Percentiles rank a stretch among this genome's conserved stretches.
These are phyloP conservation scores for Drymodes brunneopygia DNA, from an alignment of 2,113 vertebrate genomes.

Conservation along the genomic window DNA sequence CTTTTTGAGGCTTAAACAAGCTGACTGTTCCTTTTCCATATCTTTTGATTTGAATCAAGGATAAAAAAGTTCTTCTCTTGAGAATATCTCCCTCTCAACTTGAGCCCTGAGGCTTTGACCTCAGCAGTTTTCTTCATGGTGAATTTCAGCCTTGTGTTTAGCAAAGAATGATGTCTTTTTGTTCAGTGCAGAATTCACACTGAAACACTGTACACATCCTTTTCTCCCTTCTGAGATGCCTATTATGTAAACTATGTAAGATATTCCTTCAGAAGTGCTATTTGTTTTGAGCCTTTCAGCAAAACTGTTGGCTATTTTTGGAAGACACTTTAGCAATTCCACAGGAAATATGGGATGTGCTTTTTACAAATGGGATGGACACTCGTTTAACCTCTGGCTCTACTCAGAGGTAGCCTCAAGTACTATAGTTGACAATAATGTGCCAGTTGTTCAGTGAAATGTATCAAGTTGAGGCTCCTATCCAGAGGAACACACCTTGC, in stretches of 20 bases:
- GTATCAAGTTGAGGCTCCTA: background rate
- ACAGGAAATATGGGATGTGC: background rate
- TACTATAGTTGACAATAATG: background rate
- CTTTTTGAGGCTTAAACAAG: background rate
- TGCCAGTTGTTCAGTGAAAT: background rate
- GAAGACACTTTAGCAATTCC: background rate
- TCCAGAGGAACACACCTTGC: background rate
- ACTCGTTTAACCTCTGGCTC: background rate
- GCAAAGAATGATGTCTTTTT: constrained; percentile 48
- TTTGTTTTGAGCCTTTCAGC: constrained; percentile 33
- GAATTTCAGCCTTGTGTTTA: constrained; percentile 58
- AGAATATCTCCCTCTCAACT: background rate
- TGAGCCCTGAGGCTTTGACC: background rate
- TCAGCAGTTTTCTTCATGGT: constrained; percentile 8
- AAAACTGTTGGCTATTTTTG: constrained; percentile 20
- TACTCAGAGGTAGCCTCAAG: background rate
- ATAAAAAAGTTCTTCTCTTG: background rate
- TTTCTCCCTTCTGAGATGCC: constrained; percentile 1
- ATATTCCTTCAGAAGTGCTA: constrained; percentile 26
- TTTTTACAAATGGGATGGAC: background rate
- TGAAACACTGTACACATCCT: constrained; percentile 3
- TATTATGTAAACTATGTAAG: constrained; percentile 39
- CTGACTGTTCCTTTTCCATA: background rate
- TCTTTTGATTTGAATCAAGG: background rate
- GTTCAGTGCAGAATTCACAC: background rate